Evolutionary conservation across 92 coral and sea anemone genomes (phyloP).

Genomic region (Palythoa grandiflora): DNA sequence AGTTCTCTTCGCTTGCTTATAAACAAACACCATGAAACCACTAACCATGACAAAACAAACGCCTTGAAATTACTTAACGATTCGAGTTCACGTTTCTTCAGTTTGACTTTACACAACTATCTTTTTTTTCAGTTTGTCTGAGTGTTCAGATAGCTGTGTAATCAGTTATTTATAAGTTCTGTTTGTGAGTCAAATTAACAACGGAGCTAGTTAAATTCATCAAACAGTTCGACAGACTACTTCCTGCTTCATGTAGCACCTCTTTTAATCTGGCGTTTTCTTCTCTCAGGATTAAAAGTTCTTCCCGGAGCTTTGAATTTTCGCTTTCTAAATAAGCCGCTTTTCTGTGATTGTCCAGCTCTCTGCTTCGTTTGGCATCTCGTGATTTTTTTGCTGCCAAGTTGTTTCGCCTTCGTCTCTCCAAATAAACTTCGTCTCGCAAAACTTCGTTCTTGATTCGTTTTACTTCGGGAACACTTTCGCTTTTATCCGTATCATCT

Average conservation of each 20-base stretch:
- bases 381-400: constrained; percentile 41
- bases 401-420: constrained; percentile 40
- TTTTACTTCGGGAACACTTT: not conserved
- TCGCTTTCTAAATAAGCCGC: constrained; percentile 27
- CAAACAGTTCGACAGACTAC: constrained; percentile 39
- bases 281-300: constrained; percentile 21
- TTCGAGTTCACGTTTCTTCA: not conserved
- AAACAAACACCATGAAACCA: not conserved
- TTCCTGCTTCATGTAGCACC: constrained; percentile 34
- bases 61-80: not conserved
- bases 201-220: constrained; percentile 38
- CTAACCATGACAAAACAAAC: constrained; percentile 12
- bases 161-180: not conserved
- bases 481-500: constrained; percentile 28
- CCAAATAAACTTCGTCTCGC: constrained; percentile 28
- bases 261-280: constrained; percentile 42
- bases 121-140: not conserved
- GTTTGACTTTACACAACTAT: not conserved
- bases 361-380: constrained; percentile 43
- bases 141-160: not conserved
- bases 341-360: constrained; percentile 37
- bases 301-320: constrained; percentile 25
- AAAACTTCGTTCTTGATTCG: not conserved
- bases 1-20: not conserved
- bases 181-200: constrained; percentile 20